Percentiles rank a stretch among this genome's conserved stretches.
Evolutionary conservation across 1,140 invertebrate species (phyloP).

Genomic region (Bombus vancouverensis): DNA sequence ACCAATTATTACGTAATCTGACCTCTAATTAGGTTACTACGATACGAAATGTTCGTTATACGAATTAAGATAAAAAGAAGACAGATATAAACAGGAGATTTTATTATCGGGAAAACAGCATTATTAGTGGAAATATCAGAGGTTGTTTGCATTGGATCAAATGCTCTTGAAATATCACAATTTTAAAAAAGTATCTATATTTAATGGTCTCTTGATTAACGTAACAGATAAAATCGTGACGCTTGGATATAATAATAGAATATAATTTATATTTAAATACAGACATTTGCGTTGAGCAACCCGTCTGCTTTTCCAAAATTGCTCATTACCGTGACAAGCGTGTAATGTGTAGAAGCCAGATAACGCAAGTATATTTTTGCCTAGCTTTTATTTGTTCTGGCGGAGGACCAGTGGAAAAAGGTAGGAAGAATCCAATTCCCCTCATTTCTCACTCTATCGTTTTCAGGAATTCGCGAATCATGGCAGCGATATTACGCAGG

Average conservation of each 20-base stretch:
- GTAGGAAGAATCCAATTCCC: background rate
- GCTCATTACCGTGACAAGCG: background rate
- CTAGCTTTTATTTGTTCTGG: background rate
- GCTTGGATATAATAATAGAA: background rate
- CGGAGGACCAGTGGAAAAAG: background rate
- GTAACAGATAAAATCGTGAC: background rate
- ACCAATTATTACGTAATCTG: background rate
- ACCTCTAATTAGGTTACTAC: background rate
- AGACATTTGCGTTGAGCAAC: accelerated
- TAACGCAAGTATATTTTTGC: background rate
- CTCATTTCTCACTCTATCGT: slow-evolving; percentile 1
- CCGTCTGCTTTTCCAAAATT: background rate
- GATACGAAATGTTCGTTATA: background rate
- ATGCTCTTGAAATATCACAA: background rate
- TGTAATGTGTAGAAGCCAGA: background rate
- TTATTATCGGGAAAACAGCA: background rate
- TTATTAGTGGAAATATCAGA: background rate
- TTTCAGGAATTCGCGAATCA: slow-evolving; percentile 22
- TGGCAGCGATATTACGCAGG: slow-evolving; percentile 4
- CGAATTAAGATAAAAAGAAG: background rate
- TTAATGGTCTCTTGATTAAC: background rate
- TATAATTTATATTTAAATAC: background rate
- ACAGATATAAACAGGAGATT: background rate
- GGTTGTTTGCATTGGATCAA: background rate
- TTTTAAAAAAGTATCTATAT: background rate